Conservation (phyloP, 2,797 vertebrate genomes). For the Poecilia wingei region DNA sequence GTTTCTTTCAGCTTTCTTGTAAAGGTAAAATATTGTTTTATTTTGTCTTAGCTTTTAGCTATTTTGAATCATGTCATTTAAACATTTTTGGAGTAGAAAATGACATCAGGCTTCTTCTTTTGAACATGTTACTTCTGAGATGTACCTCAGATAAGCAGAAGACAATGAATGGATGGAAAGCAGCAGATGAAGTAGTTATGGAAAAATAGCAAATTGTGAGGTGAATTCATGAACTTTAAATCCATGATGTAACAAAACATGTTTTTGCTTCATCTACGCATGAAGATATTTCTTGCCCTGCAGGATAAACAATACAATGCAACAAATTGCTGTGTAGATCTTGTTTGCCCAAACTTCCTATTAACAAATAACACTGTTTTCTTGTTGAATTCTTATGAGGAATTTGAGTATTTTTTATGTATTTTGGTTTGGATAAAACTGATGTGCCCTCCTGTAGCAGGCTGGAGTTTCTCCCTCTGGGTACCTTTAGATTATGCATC, state of each 20-base stretch:
- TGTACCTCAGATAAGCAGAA: neutral
- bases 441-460: constrained; percentile 15
- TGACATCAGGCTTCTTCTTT: neutral
- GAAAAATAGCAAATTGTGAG: neutral
- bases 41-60: neutral
- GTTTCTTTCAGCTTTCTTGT: neutral
- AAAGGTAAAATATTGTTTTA: neutral
- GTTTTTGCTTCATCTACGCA: neutral
- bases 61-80: neutral
- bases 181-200: neutral
- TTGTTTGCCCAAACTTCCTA: neutral
- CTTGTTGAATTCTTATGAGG: no score
- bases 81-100: neutral
- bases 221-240: neutral
- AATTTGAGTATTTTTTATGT: constrained; percentile 2
- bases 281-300: neutral
- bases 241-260: neutral
- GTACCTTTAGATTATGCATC: constrained; percentile 15
- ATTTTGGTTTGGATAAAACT: constrained; percentile 12
- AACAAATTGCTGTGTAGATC: neutral
- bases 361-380: neutral
- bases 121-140: neutral
- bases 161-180: neutral
- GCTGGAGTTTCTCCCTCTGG: constrained; percentile 13
- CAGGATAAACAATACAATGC: neutral